These are phyloP conservation scores for Spisula subtruncata DNA, from an alignment of 2,888 invertebrate genomes.

Conservation along the genomic window DNA sequence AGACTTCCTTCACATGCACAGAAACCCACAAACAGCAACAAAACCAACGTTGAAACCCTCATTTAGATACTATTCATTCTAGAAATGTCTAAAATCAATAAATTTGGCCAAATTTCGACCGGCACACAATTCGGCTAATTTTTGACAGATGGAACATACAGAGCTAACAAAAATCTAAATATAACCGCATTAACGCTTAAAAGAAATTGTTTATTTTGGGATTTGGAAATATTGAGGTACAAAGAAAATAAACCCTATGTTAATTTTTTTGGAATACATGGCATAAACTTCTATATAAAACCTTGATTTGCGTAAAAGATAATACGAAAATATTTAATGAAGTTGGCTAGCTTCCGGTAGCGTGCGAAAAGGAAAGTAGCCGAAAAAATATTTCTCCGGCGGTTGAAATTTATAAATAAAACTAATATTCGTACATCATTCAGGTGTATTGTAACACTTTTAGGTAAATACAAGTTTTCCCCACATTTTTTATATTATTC, in stretches of 20 bases:
- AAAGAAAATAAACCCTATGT: background rate
- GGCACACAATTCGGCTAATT: background rate
- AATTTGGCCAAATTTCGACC: background rate
- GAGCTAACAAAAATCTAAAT: background rate
- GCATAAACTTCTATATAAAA: background rate
- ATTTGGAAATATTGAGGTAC: background rate
- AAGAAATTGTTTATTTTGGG: background rate
- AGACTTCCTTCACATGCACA: slow-evolving; percentile 61
- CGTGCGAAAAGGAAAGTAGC: slow-evolving; percentile 51
- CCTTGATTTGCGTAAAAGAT: background rate
- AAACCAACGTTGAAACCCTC: background rate
- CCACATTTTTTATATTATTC: too few relatives aligned
- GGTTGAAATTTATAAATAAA: background rate
- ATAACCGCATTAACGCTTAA: background rate
- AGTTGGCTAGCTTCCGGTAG: slow-evolving; percentile 37
- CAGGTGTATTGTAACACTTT: background rate
- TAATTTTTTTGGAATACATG: background rate
- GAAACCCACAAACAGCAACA: background rate
- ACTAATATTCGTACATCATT: background rate
- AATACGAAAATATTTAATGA: slow-evolving; percentile 21
- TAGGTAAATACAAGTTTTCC: background rate
- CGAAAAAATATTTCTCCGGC: background rate
- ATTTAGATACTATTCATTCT: background rate
- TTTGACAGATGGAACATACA: background rate
- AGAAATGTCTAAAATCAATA: slow-evolving; percentile 1